Evolutionary conservation across 2,888 invertebrate genomes (phyloP), one percentile per base, ranked within the genome.

Genomic region (Malthinus seriepunctatus): DNA sequence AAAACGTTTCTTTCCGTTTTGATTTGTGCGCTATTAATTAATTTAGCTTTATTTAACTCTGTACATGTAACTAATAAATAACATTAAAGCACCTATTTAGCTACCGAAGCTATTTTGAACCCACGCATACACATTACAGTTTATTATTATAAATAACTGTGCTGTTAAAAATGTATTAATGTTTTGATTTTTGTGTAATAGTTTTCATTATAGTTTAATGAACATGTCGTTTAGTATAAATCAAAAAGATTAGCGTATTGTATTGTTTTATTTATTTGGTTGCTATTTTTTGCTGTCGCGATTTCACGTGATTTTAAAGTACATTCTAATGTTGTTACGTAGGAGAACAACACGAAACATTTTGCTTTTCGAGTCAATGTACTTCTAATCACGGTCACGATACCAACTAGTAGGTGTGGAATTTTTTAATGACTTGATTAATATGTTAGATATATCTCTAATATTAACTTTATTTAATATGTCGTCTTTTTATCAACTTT

Each of bases 381-480:
- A 53, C 53, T 37, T 31, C 47, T n/a, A 31, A 15, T 10, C 53
- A 47, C 47, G 53, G 53, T 53, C 53, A 53, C 46, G 53, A 53
- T 47, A 53, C 23, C 32, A 47, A 47, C 46, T 15, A 53, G 53
- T 47, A 53, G 53, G 53, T 46, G 53, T 47, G 47, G 46, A 47
- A 32, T 53, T 53, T 53, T 53, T 32, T 53, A 53, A 53, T 53
- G 34, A 53, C 53, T 53, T 53, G 34, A 53, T 46, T 52, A n/a
- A n/a, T n/a, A 52, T 52, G 34, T 12, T 52, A 52, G 34, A 52
- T 45, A 33, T 15, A 45, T 52, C 23, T 39, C 23, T 39, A 45
- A 35, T 44, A 52, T 45, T 44, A 23, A 33, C 45, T 52, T 34
- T 11, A 9, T 45, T 32, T 52, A 32, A 35, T 12, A n/a, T 37